Evolutionary conservation across 2,113 vertebrate genomes (phyloP).

Genomic region (Ptilorrhoa leucosticta): DNA sequence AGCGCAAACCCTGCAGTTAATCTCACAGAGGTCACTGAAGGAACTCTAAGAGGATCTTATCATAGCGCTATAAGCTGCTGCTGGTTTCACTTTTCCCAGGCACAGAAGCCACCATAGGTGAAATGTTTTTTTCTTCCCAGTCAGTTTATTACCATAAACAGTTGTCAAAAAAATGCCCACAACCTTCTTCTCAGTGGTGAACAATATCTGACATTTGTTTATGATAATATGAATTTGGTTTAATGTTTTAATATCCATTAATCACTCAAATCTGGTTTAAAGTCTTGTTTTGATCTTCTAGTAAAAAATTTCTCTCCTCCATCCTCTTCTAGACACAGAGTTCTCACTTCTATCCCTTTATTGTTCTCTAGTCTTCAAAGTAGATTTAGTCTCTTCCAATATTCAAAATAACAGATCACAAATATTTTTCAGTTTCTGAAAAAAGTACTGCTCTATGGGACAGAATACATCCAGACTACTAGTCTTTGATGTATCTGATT

Average conservation of each 20-base stretch:
- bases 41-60: not conserved
- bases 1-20: not conserved
- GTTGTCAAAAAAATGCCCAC: not conserved
- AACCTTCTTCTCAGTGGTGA: not conserved
- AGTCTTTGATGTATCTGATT: not conserved
- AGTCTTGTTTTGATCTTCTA: not conserved
- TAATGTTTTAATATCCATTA: not conserved
- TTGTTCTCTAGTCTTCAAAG: not conserved
- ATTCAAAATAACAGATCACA: not conserved
- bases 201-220: not conserved
- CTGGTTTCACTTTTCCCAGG: not conserved
- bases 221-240: not conserved
- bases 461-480: not conserved
- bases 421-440: not conserved
- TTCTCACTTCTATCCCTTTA: not conserved
- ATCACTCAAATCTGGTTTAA: not conserved
- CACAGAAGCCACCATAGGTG: not conserved
- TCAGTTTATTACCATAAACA: not conserved
- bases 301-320: not conserved
- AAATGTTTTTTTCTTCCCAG: not conserved
- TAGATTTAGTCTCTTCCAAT: not conserved
- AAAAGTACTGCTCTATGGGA: not conserved
- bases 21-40: not conserved
- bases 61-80: not conserved
- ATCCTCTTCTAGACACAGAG: not conserved